Base-by-base conservation (phyloP, 2,888 invertebrate genomes). In the Cyclophora albipunctata region DNA sequence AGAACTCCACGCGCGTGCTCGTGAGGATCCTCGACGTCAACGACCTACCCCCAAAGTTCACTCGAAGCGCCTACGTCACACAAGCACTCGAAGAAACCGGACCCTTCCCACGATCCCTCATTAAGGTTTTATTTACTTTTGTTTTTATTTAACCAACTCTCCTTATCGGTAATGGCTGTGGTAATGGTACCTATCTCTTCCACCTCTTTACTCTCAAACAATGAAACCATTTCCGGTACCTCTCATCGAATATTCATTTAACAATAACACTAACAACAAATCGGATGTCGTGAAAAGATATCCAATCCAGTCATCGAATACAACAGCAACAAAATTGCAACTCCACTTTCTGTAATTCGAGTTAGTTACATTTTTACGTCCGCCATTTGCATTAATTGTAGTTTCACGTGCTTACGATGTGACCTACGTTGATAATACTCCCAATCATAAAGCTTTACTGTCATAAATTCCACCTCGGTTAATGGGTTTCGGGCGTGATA, bases 1-100 rank as follows among this genome's bases (percentile, higher is more conserved):
- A 97, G 88, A 95, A 95, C 90, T 92, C 92, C 68, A 96, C 96
- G 64, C 92, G 91, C 55, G 94, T 97, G 64, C 91, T 95, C 69
- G 93, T 97, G 69, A 92, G 93, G 75, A 91, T 96, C 65, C 92
- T 93, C 67, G 96, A 97, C 84, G 94, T 95, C 74, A 97, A 97
- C 89, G 97, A 97, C 86, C 91, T 96, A 71, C 95, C 96, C 49
- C 97, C 97, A 37, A 91, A 91, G 65, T 95, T 95, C 84, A 91
- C 92, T 59, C 90, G 92, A 74, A 91, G 92, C 62, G 81, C 91
- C 51, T 96, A 95, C 89, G 83, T 91, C 73, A 91, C 93, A 47
- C 91, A 92, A 59, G 92, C 95, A 64, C 90, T 93, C 59, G 96
- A 96, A 81, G 95, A 95, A 82, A 91, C 92, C 67, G 92, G 93